Conservation (phyloP, 2,113 vertebrate species). For the Xiphorhynchus elegans region DNA sequence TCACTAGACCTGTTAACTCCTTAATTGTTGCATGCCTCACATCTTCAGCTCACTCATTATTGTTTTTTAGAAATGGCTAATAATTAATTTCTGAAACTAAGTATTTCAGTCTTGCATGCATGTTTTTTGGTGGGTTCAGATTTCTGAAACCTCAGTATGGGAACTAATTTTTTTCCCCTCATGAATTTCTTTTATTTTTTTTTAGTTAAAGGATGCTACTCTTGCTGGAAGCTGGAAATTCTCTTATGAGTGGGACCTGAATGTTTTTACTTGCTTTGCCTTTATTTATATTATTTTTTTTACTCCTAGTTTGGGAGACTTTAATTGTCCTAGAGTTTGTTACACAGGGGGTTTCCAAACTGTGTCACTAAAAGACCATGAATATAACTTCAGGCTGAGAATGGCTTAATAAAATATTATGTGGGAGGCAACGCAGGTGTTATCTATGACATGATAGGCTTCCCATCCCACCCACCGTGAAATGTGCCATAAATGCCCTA, state of each 20-base stretch:
- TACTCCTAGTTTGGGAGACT: not conserved
- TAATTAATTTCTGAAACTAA: slow-evolving; percentile 5
- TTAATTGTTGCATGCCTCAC: not conserved
- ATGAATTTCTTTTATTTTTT: not conserved
- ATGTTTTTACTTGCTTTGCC: not conserved
- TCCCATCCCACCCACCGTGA: not conserved
- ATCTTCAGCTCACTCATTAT: not conserved
- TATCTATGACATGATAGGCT: not conserved
- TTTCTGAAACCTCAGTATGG: not conserved
- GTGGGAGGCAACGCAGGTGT: not conserved
- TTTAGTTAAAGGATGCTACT: not conserved
- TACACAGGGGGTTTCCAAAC: not conserved
- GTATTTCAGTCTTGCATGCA: not conserved
- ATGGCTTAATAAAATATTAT: not conserved
- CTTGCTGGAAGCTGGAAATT: not conserved
- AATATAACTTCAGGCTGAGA: not conserved
- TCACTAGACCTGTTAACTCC: not conserved
- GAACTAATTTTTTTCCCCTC: not conserved
- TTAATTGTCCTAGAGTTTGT: not conserved
- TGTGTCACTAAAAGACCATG: not conserved
- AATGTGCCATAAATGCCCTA: not conserved
- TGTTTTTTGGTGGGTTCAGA: not conserved
- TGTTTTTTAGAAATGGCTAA: not conserved
- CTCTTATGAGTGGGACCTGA: not conserved
- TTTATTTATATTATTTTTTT: not conserved